These are phyloP conservation scores for Leptobrachium leishanense DNA, from an alignment of 2,113 vertebrate species.

Conservation along the genomic window DNA sequence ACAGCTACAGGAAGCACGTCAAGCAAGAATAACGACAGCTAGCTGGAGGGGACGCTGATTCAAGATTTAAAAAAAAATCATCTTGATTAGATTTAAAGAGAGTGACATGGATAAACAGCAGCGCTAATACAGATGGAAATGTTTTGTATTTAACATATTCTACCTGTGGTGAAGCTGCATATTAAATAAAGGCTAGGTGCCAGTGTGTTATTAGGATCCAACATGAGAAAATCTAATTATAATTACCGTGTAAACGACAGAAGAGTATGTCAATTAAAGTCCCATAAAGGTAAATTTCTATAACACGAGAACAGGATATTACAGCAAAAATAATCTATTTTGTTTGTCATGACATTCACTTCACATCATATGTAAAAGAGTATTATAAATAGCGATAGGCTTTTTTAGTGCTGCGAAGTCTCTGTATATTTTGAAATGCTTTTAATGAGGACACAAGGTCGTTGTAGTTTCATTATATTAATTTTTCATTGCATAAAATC, in stretches of 20 bases:
- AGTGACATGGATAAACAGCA: constrained; percentile 6
- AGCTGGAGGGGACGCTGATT: background rate
- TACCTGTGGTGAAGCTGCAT: constrained; percentile 11
- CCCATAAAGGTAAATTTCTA: constrained; percentile 6
- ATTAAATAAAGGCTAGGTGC: constrained; percentile 17
- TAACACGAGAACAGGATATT: constrained; percentile 3
- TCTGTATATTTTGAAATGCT: background rate
- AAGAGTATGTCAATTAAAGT: constrained; percentile 11
- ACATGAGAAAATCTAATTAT: constrained; percentile 29
- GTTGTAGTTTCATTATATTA: no score
- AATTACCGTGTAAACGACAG: constrained; percentile 29
- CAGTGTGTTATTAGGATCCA: constrained; percentile 13
- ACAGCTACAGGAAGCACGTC: background rate
- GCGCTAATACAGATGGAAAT: constrained; percentile 11
- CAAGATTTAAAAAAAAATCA: background rate
- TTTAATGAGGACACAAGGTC: background rate
- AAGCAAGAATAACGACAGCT: background rate
- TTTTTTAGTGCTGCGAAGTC: background rate
- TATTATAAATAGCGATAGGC: background rate
- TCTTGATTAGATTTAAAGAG: background rate
- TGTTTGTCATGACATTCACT: constrained; percentile 7
- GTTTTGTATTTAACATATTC: constrained; percentile 6
- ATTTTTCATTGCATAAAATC: background rate
- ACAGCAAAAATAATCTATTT: background rate
- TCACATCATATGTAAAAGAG: background rate